Conservation (phyloP, 2,113 vertebrate genomes). For the Corythaixoides concolor region DNA sequence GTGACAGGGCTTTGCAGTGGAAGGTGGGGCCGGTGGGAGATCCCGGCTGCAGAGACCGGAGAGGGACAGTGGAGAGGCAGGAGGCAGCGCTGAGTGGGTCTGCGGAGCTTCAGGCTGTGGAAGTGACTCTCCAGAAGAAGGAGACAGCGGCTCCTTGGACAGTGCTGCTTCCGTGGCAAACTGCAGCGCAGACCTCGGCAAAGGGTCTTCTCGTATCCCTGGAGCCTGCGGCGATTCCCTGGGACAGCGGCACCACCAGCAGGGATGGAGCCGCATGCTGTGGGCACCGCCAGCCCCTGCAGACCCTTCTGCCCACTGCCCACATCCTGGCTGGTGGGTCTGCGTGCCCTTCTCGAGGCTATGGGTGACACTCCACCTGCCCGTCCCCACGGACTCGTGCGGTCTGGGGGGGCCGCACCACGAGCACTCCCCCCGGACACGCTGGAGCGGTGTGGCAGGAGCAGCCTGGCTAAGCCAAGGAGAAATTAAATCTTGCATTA, state of each 20-base stretch:
- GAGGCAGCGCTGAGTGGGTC: background rate
- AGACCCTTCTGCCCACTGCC: rapidly evolving
- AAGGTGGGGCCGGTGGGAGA: background rate
- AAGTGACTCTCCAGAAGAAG: background rate
- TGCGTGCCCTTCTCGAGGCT: too few species aligned
- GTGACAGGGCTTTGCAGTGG: background rate
- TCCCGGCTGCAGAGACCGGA: too few species aligned
- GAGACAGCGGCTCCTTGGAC: background rate
- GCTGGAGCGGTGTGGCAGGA: background rate
- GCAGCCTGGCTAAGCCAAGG: background rate
- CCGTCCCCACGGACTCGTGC: rapidly evolving
- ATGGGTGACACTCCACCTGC: background rate
- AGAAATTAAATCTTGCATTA: background rate
- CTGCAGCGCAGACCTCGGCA: background rate
- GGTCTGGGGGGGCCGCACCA: rapidly evolving
- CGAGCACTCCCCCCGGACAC: background rate
- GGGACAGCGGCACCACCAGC: background rate
- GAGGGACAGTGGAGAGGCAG: background rate
- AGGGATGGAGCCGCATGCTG: background rate
- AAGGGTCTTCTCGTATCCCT: too few species aligned
- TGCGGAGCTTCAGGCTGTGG: background rate
- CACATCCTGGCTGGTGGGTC: rapidly evolving
- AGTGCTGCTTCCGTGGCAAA: background rate
- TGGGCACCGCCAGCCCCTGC: background rate
- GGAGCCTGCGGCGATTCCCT: background rate